Conservation (phyloP, 2,113 vertebrate genomes). For the Daphoenositta chrysoptera region DNA sequence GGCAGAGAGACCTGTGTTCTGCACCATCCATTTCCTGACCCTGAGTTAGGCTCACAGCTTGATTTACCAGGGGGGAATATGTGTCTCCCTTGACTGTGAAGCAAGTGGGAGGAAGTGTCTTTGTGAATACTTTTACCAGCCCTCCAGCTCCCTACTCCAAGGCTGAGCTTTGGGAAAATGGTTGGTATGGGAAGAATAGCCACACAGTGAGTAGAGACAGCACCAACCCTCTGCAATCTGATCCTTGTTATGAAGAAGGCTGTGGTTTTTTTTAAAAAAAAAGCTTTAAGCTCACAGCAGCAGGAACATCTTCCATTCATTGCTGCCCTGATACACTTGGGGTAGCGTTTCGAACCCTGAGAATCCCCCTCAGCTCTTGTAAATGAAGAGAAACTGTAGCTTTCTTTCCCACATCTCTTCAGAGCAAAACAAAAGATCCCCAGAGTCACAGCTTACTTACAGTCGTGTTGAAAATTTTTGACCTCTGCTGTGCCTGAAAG, state of each 20-base stretch:
- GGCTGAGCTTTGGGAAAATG: neutral
- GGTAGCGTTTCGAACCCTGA: neutral
- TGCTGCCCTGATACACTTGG: neutral
- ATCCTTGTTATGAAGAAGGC: neutral
- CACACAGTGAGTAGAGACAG: neutral
- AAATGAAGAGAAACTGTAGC: neutral
- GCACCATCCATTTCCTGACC: neutral
- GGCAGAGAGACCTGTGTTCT: neutral
- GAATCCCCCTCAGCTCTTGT: neutral
- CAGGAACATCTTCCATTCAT: neutral
- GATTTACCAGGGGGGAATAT: neutral
- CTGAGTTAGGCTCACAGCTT: neutral
- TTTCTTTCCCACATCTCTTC: neutral
- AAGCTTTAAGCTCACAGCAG: neutral
- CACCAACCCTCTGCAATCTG: neutral
- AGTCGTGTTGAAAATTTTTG: neutral
- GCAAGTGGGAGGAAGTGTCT: neutral
- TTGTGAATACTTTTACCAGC: neutral
- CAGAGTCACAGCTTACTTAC: neutral
- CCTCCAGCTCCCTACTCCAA: neutral
- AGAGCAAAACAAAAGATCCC: neutral
- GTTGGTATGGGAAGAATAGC: neutral
- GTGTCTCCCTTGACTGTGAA: neutral
- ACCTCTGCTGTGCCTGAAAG: conserved; percentile 2
- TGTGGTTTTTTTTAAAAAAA: neutral